Conservation (phyloP, 2,888 invertebrate genomes). For the Ornithoptera priamus region DNA sequence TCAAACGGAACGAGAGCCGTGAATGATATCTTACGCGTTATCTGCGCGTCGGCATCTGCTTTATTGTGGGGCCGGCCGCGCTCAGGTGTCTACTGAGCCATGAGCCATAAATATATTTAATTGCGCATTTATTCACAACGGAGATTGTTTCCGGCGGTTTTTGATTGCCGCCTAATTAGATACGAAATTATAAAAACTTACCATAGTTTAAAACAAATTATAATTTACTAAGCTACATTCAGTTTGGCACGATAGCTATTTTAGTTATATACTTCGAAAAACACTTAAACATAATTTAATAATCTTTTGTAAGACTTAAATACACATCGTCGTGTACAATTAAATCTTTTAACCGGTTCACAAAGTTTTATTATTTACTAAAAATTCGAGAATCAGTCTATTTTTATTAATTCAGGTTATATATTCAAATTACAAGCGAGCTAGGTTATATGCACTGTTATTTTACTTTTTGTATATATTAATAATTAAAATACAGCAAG, state of each 20-base stretch:
- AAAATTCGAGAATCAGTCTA: too few species aligned
- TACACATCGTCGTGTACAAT: too few species aligned
- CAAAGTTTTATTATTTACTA: too few species aligned
- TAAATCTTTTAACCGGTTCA: too few species aligned
- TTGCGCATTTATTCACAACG: slow-evolving; percentile 24
- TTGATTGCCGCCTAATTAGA: slow-evolving; percentile 22
- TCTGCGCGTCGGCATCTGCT: slow-evolving; percentile 27
- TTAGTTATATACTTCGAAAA: too few species aligned
- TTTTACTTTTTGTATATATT: too few species aligned
- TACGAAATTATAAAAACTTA: neutral
- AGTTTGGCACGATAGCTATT: neutral
- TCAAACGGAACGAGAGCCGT: slow-evolving; percentile 22
- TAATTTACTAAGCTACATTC: neutral
- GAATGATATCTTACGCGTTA: slow-evolving; percentile 18
- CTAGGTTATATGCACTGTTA: too few species aligned
- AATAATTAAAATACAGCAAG: too few species aligned
- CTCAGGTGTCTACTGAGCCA: slow-evolving; percentile 14
- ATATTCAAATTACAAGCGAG: too few species aligned
- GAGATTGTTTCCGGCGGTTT: slow-evolving; percentile 23
- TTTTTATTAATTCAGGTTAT: too few species aligned
- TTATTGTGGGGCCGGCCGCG: slow-evolving; percentile 4
- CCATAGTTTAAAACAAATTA: neutral
- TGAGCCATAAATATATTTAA: slow-evolving; percentile 28
- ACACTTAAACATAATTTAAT: too few species aligned
- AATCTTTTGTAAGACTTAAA: too few species aligned